Evolutionary conservation across 1,140 invertebrate species (phyloP).

Genomic region (Bombyx mandarina): DNA sequence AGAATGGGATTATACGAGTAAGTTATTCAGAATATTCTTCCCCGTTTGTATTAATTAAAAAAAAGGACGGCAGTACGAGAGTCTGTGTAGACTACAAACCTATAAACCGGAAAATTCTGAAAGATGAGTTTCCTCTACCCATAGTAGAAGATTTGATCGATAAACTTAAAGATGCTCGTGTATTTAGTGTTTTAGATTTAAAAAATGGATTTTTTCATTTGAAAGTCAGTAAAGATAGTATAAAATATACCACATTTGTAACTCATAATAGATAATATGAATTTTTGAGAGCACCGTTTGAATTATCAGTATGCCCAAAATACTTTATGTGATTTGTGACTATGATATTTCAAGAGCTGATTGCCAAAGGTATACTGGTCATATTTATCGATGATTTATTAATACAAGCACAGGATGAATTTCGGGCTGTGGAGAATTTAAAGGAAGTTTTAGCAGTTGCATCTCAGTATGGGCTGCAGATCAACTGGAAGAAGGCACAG

Average conservation of each 20-base stretch:
- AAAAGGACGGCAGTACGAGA: slow-evolving; percentile 57
- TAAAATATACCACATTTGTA: slow-evolving; percentile 23
- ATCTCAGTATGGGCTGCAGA: slow-evolving; percentile 30
- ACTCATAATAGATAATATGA: slow-evolving; percentile 16
- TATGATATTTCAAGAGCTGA: slow-evolving; percentile 16
- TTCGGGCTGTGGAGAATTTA: slow-evolving; percentile 4
- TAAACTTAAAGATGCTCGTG: slow-evolving; percentile 3
- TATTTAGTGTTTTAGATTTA: slow-evolving; percentile 17
- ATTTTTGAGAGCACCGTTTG: slow-evolving; percentile 21
- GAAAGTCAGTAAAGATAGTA: slow-evolving; percentile 13
- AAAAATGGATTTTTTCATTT: no score
- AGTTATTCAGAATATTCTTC: slow-evolving; percentile 49
- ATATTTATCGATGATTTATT: slow-evolving; percentile 20
- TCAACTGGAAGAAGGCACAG: slow-evolving; percentile 22
- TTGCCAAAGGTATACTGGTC: slow-evolving; percentile 7
- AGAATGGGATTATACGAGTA: slow-evolving; percentile 26
- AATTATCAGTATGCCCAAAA: slow-evolving; percentile 15
- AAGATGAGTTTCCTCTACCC: slow-evolving; percentile 34
- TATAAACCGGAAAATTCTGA: slow-evolving; percentile 10
- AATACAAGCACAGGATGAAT: slow-evolving; percentile 6
- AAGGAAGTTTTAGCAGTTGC: slow-evolving; percentile 19
- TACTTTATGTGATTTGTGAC: slow-evolving; percentile 18
- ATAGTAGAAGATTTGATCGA: slow-evolving; percentile 6
- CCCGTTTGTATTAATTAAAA: slow-evolving; percentile 59
- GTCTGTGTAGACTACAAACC: slow-evolving; percentile 22